These are phyloP conservation scores for Centropristis striata DNA, from an alignment of 2,113 vertebrate genomes.

Conservation along the genomic window DNA sequence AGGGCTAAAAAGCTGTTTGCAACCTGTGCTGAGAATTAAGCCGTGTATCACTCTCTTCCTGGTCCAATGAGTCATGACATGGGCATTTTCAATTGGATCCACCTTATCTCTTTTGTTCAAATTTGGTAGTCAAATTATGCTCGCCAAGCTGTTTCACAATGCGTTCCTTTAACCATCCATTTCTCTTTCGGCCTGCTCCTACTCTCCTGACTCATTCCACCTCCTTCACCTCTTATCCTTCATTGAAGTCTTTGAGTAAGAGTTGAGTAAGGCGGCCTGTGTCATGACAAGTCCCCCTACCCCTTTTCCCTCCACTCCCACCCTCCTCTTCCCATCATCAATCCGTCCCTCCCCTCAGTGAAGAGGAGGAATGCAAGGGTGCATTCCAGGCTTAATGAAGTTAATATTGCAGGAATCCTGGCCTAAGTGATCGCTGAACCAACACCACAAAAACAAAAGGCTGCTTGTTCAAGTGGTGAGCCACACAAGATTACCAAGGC, in stretches of 20 bases:
- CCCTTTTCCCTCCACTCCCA: slow-evolving; percentile 41
- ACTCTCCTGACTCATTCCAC: slow-evolving; percentile 70
- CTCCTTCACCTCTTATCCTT: slow-evolving; percentile 47
- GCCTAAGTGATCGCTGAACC: slow-evolving; percentile 80
- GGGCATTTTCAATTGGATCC: slow-evolving; percentile 39
- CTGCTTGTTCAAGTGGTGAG: slow-evolving; percentile 79
- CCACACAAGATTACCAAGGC: slow-evolving; percentile 74
- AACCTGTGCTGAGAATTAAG: not conserved
- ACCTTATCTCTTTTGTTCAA: slow-evolving; percentile 57
- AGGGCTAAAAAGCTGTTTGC: not conserved
- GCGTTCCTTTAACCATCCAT: slow-evolving; percentile 40
- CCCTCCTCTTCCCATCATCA: slow-evolving; percentile 72
- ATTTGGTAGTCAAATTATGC: slow-evolving; percentile 33
- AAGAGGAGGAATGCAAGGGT: slow-evolving; percentile 82
- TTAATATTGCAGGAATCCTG: slow-evolving; percentile 90
- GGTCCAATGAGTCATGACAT: slow-evolving; percentile 62
- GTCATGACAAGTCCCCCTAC: slow-evolving; percentile 42
- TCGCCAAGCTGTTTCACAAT: slow-evolving; percentile 52
- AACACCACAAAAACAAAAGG: slow-evolving; percentile 87
- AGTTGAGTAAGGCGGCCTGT: slow-evolving; percentile 45
- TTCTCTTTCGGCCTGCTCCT: slow-evolving; percentile 9
- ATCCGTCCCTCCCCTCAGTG: slow-evolving; percentile 72
- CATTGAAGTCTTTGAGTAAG: slow-evolving; percentile 39
- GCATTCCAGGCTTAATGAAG: slow-evolving; percentile 93
- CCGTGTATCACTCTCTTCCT: slow-evolving; percentile 33